Evolutionary conservation across 2,113 vertebrate genomes (phyloP).

Genomic region (Aegithalos caudatus): DNA sequence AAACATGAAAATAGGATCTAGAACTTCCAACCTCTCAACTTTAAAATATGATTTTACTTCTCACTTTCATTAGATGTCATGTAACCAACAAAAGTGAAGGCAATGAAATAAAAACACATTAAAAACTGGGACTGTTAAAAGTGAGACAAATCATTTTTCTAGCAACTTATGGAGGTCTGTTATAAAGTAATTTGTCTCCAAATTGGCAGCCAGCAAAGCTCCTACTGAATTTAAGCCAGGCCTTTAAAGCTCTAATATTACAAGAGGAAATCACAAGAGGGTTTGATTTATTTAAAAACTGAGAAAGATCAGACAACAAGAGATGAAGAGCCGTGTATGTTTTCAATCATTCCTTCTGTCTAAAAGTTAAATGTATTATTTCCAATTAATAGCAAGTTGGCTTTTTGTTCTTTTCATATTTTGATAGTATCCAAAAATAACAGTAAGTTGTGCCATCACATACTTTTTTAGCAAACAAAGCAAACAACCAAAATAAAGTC

Average conservation of each 20-base stretch:
- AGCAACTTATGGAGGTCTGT: not conserved
- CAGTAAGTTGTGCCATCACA: not conserved
- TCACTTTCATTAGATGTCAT: not conserved
- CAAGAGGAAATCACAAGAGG: conserved; percentile 53
- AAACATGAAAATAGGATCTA: not conserved
- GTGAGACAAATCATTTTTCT: not conserved
- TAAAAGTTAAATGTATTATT: conserved; percentile 62
- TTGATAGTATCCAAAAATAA: conserved; percentile 57
- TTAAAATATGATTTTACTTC: not conserved
- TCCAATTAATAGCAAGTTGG: conserved; percentile 64
- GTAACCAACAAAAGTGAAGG: not conserved
- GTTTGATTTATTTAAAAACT: conserved; percentile 65
- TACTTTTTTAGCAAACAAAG: conserved; percentile 54
- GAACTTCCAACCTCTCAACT: not conserved
- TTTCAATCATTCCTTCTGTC: conserved; percentile 61
- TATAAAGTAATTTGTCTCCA: conserved; percentile 11
- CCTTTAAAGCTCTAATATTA: conserved; percentile 57
- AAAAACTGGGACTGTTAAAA: not conserved
- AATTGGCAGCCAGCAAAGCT: conserved; percentile 24
- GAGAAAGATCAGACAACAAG: conserved; percentile 53
- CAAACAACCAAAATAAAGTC: not conserved
- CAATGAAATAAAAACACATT: not conserved
- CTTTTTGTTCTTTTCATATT: conserved; percentile 49
- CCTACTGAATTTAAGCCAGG: conserved; percentile 46
- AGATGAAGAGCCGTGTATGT: conserved; percentile 48